phyloP scores from a whole-genome alignment of 1,140 invertebrate genomes.

The Manduca sexta region DNA sequence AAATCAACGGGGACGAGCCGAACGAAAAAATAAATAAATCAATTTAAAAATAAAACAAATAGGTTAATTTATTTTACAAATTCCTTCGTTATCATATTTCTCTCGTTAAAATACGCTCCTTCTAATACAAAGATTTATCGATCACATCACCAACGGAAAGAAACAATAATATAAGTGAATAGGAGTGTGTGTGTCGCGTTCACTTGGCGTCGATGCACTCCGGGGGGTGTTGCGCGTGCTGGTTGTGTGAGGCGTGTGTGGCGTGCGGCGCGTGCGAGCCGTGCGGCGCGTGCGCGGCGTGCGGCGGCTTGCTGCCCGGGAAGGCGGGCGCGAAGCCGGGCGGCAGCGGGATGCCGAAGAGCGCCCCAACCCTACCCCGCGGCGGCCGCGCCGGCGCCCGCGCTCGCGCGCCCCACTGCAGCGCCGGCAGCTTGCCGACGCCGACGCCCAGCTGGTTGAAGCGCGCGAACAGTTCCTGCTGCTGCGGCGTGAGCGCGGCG shows the following conservation, averaged over 20 bases:
- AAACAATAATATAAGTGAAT: constrained; percentile 28
- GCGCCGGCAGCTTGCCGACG: constrained; percentile 12
- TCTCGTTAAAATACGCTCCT: constrained; percentile 68
- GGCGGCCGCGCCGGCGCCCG: constrained; percentile 1
- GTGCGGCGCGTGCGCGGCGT: too few species aligned
- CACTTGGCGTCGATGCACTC: constrained; percentile 73
- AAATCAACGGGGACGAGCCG: constrained; percentile 27
- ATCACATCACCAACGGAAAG: constrained; percentile 65
- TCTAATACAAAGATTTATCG: constrained; percentile 72
- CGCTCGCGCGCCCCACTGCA: not conserved
- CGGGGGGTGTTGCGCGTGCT: constrained; percentile 48
- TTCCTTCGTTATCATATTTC: constrained; percentile 72
- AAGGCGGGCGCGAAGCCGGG: constrained; percentile 55
- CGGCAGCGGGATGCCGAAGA: constrained; percentile 53
- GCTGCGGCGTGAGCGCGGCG: constrained; percentile 30
- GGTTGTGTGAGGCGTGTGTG: too few species aligned
- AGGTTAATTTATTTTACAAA: constrained; percentile 73
- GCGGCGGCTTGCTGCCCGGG: too few species aligned
- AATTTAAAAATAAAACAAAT: constrained; percentile 71
- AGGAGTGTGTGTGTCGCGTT: constrained; percentile 11
- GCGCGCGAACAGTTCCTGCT: constrained; percentile 42
- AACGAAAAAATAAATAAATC: constrained; percentile 38
- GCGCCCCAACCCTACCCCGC: constrained; percentile 10
- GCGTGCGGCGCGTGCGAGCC: too few species aligned
- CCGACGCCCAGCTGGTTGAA: constrained; percentile 51